phyloP scores from a whole-genome alignment of 2,113 vertebrate species.

The Girardinichthys multiradiatus region DNA sequence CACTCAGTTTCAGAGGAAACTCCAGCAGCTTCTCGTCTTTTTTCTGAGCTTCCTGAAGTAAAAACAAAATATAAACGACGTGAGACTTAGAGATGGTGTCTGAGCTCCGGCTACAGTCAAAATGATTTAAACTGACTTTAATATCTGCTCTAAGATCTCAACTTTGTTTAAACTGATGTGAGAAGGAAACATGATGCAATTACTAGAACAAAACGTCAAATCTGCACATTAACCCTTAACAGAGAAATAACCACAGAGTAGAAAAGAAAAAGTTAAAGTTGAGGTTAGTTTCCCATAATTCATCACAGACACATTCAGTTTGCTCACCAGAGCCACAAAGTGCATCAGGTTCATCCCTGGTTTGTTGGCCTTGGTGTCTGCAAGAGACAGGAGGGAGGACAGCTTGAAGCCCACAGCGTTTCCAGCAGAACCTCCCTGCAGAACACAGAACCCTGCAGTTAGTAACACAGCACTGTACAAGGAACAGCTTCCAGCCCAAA shows the following conservation, averaged over 20 bases:
- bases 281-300: not conserved
- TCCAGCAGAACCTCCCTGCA: constrained; percentile 92
- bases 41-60: constrained; percentile 62
- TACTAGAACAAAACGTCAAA: not conserved
- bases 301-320: not conserved
- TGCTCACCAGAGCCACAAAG: constrained; percentile 92
- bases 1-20: constrained; percentile 66
- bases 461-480: not conserved
- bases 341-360: constrained; percentile 96
- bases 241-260: not conserved
- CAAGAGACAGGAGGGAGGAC: constrained; percentile 91
- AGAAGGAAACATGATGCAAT: not conserved
- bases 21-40: constrained; percentile 62
- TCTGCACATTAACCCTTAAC: not conserved
- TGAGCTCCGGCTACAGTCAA: too few relatives aligned
- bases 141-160: not conserved
- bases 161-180: not conserved
- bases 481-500: not conserved
- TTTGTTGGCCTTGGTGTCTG: constrained; percentile 95
- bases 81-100: not conserved
- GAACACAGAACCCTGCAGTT: constrained; percentile 8
- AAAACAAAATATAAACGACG: not conserved
- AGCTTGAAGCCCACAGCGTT: constrained; percentile 96
- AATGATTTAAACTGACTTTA: not conserved
- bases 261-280: not conserved